Evolutionary conservation across 2,797 vertebrate species (phyloP).

Genomic region (Ciconia nigra): DNA sequence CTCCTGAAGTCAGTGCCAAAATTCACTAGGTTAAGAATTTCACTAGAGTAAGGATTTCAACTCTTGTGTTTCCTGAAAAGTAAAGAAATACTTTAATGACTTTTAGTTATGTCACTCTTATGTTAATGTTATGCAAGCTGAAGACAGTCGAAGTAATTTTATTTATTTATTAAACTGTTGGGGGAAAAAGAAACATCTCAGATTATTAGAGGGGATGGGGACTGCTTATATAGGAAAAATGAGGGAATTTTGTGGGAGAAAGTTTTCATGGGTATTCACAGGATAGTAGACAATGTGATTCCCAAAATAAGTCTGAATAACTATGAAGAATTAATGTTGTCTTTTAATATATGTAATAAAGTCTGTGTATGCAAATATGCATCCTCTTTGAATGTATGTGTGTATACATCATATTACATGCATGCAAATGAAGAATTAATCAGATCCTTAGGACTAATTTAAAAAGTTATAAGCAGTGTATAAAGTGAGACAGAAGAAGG

Average conservation of each 20-base stretch:
- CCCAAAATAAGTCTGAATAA: neutral
- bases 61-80: neutral
- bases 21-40: neutral
- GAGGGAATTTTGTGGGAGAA: neutral
- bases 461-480: neutral
- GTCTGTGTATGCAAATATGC: neutral
- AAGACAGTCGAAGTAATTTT: neutral
- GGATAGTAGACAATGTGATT: neutral
- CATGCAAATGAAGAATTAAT: neutral
- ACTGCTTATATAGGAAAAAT: neutral
- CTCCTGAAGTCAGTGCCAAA: neutral
- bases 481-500: neutral
- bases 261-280: neutral
- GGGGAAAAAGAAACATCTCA: neutral
- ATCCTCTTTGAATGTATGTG: neutral
- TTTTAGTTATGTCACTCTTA: neutral
- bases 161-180: neutral
- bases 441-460: neutral
- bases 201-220: neutral
- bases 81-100: neutral
- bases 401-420: neutral
- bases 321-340: neutral
- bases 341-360: neutral
- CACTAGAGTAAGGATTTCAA: neutral
- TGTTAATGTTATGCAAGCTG: neutral